Conservation (phyloP, 2,113 vertebrate genomes). For the Dipodomys ordii region DNA sequence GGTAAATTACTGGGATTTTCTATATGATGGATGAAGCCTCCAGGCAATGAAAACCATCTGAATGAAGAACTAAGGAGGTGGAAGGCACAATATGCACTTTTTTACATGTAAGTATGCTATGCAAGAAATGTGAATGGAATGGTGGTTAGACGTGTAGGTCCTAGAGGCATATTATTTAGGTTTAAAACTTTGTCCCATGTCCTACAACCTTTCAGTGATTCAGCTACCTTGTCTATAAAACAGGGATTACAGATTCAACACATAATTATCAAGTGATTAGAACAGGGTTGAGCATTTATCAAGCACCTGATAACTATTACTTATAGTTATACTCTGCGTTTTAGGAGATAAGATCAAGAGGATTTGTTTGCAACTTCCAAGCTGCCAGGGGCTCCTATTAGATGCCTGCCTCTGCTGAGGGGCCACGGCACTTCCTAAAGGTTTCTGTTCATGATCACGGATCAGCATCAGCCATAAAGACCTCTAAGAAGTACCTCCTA, state of each 20-base stretch:
- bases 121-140: neutral
- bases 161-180: neutral
- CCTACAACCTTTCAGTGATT: neutral
- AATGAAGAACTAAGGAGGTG: constrained; percentile 37
- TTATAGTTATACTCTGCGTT: constrained; percentile 34
- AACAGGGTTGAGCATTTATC: neutral
- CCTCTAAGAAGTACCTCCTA: neutral
- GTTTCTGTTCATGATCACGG: neutral
- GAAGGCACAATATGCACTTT: neutral
- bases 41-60: neutral
- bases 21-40: neutral
- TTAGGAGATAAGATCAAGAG: neutral
- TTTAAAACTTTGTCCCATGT: neutral
- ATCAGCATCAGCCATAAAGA: neutral
- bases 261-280: constrained; percentile 25
- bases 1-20: constrained; percentile 6
- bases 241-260: constrained; percentile 27
- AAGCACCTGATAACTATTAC: constrained; percentile 40
- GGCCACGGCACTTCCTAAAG: neutral
- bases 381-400: neutral
- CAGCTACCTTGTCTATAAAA: constrained; percentile 30
- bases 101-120: neutral
- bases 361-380: neutral
- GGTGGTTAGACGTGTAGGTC: neutral
- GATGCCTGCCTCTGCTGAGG: neutral